A percentile compares a stretch with the other conserved stretches of the same genome.
phyloP scores from a whole-genome alignment of 2,113 vertebrate genomes.

The Elephantulus edwardii region DNA sequence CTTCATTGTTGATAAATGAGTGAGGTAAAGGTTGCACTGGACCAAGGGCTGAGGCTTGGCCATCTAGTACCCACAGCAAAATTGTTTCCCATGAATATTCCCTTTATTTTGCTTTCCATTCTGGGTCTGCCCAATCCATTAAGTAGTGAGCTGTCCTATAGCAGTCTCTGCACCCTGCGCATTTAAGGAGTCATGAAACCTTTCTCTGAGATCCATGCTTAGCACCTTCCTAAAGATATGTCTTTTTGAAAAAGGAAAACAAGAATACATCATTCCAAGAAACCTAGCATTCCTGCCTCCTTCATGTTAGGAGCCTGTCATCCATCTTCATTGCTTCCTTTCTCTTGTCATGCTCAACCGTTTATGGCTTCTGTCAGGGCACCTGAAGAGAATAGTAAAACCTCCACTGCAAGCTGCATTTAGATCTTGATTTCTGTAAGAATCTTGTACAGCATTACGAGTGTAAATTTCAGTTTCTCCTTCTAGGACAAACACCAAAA shows the following conservation, averaged over 20 bases:
- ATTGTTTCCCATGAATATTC: conserved; percentile 66
- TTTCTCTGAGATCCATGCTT: conserved; percentile 28
- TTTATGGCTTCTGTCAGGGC: conserved; percentile 65
- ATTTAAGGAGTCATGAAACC: conserved; percentile 60
- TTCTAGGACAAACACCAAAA: conserved; percentile 82
- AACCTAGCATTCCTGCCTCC: conserved; percentile 54
- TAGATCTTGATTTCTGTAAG: conserved; percentile 75
- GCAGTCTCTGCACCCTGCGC: conserved; percentile 49
- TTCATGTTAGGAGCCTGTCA: conserved; percentile 68
- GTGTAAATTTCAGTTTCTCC: conserved; percentile 80
- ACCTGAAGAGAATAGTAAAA: conserved; percentile 62
- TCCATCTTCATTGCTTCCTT: conserved; percentile 13
- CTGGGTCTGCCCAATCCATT: conserved; percentile 74
- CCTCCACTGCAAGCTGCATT: conserved; percentile 73
- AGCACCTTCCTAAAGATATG: conserved; percentile 67
- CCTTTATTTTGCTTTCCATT: conserved; percentile 73
- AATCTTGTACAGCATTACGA: conserved; percentile 78
- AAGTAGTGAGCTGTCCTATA: conserved; percentile 38
- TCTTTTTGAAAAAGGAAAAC: conserved; percentile 18
- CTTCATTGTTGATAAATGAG: conserved; percentile 50
- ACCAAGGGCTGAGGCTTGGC: conserved; percentile 80
- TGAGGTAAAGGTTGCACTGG: conserved; percentile 68
- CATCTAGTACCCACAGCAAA: conserved; percentile 74
- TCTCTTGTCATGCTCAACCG: conserved; percentile 58
- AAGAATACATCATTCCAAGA: conserved; percentile 48